Evolutionary conservation across 2,888 invertebrate species (phyloP).

Genomic region (Troides aeacus): DNA sequence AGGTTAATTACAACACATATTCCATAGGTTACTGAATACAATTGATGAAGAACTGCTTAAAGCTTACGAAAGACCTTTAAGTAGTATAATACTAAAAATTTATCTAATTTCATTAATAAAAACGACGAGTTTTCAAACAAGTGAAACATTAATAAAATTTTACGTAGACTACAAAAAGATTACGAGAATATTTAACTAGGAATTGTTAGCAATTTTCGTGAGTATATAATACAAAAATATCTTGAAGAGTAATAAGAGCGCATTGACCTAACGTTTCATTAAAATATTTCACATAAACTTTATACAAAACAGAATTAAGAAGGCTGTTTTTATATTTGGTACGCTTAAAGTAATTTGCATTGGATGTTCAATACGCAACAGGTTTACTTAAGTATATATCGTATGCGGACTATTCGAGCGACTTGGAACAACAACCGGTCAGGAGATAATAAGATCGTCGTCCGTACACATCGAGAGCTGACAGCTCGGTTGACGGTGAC

Average conservation of each 20-base stretch:
- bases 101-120: not conserved
- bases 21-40: too few species aligned
- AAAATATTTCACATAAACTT: constrained; percentile 25
- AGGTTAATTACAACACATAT: too few species aligned
- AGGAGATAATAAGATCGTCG: constrained; percentile 46
- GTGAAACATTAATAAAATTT: not conserved
- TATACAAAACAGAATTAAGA: constrained; percentile 17
- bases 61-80: too few species aligned
- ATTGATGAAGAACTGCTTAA: too few species aligned
- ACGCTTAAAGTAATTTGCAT: constrained; percentile 26
- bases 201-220: constrained; percentile 4
- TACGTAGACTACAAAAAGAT: not conserved
- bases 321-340: constrained; percentile 20
- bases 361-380: constrained; percentile 26
- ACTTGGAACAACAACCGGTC: constrained; percentile 42
- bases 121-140: not conserved
- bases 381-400: constrained; percentile 17
- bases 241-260: constrained; percentile 25
- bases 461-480: constrained; percentile 25
- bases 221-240: constrained; percentile 9
- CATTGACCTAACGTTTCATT: constrained; percentile 28
- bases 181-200: not conserved
- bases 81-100: not conserved
- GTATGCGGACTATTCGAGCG: constrained; percentile 7
- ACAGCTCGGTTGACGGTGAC: constrained; percentile 34